A percentile compares a stretch with the other conserved stretches of the same genome.
These are phyloP conservation scores for Patiria miniata DNA, from an alignment of 35 echinoderm and acorn worm genomes.

Conservation along the genomic window DNA sequence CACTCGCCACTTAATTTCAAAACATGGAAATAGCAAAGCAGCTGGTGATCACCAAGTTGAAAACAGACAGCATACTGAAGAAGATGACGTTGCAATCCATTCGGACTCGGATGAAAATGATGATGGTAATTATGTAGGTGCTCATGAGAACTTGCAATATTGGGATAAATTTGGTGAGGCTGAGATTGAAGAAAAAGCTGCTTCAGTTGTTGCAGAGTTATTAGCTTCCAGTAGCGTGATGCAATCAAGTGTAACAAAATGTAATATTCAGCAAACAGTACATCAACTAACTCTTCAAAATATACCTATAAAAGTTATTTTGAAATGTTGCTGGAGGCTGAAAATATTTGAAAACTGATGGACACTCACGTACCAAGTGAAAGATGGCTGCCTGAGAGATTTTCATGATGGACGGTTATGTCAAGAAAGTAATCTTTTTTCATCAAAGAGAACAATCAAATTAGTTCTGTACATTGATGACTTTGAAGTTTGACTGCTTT, in stretches of 20 bases:
- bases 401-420: conserved; percentile 41
- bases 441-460: not conserved
- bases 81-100: not conserved
- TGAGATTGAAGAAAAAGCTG: not conserved
- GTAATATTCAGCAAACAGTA: conserved; percentile 14
- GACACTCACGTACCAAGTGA: not conserved
- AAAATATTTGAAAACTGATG: not conserved
- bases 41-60: too few species aligned
- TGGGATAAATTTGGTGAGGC: conserved; percentile 1
- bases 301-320: conserved; percentile 36
- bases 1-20: not conserved
- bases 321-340: conserved; percentile 32
- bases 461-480: conserved; percentile 53
- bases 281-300: conserved; percentile 35
- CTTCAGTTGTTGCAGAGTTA: conserved; percentile 18
- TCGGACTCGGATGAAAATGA: not conserved
- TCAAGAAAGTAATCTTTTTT: conserved; percentile 24
- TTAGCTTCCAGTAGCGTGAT: not conserved
- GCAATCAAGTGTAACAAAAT: conserved; percentile 13
- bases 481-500: conserved; percentile 48
- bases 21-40: not conserved
- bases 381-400: conserved; percentile 20
- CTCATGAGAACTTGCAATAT: conserved; percentile 6
- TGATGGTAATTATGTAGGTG: not conserved
- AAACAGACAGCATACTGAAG: not conserved